Percentiles rank a stretch among this genome's conserved stretches.
Conservation (phyloP, 2,888 invertebrate species). For the Dromius quadrimaculatus region DNA sequence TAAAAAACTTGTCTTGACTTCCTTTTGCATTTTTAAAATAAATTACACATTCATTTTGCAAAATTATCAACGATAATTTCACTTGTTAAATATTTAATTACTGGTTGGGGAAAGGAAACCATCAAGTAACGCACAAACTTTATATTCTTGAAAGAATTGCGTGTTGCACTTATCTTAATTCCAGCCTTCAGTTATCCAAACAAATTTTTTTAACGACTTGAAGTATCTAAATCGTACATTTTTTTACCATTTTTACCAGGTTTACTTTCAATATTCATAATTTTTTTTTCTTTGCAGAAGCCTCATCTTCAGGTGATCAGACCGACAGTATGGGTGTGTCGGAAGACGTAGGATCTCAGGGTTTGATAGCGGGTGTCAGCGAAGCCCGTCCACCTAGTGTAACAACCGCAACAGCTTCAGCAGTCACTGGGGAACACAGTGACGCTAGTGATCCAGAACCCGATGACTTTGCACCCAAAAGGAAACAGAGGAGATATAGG, state of each 20-base stretch:
- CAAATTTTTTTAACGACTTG: too few species aligned
- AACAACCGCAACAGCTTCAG: slow-evolving; percentile 41
- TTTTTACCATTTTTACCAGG: too few species aligned
- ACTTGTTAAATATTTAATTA: slow-evolving; percentile 2
- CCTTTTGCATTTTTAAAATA: slow-evolving; percentile 7
- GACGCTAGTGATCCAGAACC: slow-evolving; percentile 76
- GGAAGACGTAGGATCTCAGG: slow-evolving; percentile 62
- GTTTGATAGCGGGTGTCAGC: slow-evolving; percentile 56
- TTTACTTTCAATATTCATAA: background rate
- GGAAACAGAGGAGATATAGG: slow-evolving; percentile 90
- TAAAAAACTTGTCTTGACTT: slow-evolving; percentile 20
- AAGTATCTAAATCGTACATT: too few species aligned
- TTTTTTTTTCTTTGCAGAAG: slow-evolving; percentile 61
- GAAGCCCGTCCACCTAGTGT: slow-evolving; percentile 10
- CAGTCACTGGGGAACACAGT: slow-evolving; percentile 59
- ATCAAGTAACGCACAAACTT: too few species aligned
- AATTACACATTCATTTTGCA: background rate
- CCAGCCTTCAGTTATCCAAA: too few species aligned
- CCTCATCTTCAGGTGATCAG: slow-evolving; percentile 60
- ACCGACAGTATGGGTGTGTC: slow-evolving; percentile 65
- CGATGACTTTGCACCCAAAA: slow-evolving; percentile 84
- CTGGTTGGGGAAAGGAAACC: too few species aligned
- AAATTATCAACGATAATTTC: slow-evolving; percentile 7
- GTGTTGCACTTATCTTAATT: too few species aligned
- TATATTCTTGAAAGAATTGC: too few species aligned